Evolutionary conservation across 2,113 vertebrate genomes (phyloP).

Genomic region (Eulemur macaco): DNA sequence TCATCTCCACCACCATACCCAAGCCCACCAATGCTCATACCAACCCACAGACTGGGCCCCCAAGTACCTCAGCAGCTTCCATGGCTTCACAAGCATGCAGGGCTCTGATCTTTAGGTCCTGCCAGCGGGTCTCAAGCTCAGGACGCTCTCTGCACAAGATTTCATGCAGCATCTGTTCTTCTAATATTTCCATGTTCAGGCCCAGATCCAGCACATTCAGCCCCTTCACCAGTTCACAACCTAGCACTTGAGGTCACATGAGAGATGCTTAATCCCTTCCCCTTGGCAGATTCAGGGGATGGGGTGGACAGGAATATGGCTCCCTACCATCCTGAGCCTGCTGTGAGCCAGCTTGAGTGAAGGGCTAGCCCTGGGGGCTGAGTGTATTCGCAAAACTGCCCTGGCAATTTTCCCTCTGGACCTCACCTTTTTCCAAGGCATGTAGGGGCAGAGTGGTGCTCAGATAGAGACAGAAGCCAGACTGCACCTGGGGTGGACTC

Average conservation of each 20-base stretch:
- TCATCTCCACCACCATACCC: not conserved
- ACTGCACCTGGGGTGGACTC: slow-evolving; percentile 47
- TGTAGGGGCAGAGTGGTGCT: slow-evolving; percentile 84
- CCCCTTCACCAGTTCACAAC: slow-evolving; percentile 82
- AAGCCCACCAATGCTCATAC: not conserved
- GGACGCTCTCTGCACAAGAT: slow-evolving; percentile 80
- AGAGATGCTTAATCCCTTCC: not conserved
- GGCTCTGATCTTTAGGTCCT: slow-evolving; percentile 75
- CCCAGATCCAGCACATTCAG: slow-evolving; percentile 87
- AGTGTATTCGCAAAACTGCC: not conserved
- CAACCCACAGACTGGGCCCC: not conserved
- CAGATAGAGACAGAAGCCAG: slow-evolving; percentile 85
- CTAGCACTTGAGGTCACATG: slow-evolving; percentile 82
- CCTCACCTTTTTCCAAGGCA: slow-evolving; percentile 83
- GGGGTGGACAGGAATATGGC: not conserved
- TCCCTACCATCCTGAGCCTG: not conserved
- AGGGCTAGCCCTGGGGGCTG: not conserved
- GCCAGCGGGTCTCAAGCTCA: slow-evolving; percentile 78
- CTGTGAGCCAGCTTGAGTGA: not conserved
- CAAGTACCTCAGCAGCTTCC: slow-evolving; percentile 67
- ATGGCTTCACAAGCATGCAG: slow-evolving; percentile 79
- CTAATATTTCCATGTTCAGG: slow-evolving; percentile 82
- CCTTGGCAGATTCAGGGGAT: not conserved
- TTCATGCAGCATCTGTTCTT: slow-evolving; percentile 86
- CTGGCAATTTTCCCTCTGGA: not conserved